A percentile compares a stretch with the other conserved stretches of the same genome.
phyloP scores from a whole-genome alignment of 1,140 invertebrate species.

The Homalodisca vitripennis region DNA sequence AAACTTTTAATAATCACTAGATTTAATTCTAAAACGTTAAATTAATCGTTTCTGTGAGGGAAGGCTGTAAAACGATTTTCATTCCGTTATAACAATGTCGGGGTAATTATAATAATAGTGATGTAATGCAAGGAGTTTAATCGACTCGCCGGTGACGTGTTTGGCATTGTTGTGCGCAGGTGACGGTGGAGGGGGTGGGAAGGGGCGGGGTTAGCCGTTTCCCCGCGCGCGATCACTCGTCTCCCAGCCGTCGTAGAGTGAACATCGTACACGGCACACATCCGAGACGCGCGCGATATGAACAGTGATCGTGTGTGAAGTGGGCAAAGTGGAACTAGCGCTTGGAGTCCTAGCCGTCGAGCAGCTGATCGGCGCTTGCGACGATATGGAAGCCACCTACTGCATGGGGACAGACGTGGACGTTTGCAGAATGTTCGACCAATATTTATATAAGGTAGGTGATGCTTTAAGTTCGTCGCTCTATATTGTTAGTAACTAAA shows the following conservation, averaged over 20 bases:
- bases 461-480: background rate
- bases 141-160: constrained; percentile 18
- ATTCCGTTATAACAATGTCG: constrained; percentile 29
- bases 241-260: background rate
- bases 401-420: constrained; percentile 62
- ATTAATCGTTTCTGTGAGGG: constrained; percentile 18
- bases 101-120: constrained; percentile 31
- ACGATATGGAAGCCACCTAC: constrained; percentile 61
- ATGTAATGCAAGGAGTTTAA: constrained; percentile 28
- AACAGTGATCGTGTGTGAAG: background rate
- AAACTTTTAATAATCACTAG: constrained; percentile 14
- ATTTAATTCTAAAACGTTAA: constrained; percentile 22
- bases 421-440: constrained; percentile 65
- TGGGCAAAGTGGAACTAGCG: constrained; percentile 33
- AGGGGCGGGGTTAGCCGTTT: constrained; percentile 3
- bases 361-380: constrained; percentile 28
- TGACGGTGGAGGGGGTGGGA: background rate
- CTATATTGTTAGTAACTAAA: background rate
- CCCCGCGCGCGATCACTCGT: background rate
- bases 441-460: constrained; percentile 65
- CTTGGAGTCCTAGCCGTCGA: constrained; percentile 11
- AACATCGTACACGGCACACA: background rate
- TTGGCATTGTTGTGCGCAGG: constrained; percentile 11
- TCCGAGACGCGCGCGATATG: background rate
- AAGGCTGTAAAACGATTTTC: constrained; percentile 26